Conservation (phyloP, 1,140 invertebrate species). For the Periplaneta americana region DNA sequence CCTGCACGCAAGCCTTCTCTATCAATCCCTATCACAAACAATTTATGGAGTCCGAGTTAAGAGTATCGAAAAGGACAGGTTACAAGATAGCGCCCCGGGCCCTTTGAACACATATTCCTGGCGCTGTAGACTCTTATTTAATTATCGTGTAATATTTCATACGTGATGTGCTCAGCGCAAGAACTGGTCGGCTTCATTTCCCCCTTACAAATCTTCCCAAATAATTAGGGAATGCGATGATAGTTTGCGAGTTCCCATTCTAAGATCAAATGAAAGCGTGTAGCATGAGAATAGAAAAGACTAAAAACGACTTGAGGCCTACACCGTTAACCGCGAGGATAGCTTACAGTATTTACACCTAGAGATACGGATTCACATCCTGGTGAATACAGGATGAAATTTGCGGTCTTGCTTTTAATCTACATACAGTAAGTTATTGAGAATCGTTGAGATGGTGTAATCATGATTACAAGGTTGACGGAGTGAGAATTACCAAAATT, state of each 20-base stretch:
- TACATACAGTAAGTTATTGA: no score
- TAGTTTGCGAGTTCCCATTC: background rate
- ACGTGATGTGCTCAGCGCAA: background rate
- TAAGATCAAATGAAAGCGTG: no score
- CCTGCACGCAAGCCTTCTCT: background rate
- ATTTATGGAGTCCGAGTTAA: background rate
- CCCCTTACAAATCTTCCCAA: background rate
- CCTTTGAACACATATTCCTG: background rate
- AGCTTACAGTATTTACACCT: no score
- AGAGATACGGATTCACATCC: no score
- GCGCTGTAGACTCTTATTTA: background rate
- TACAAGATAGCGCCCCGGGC: background rate
- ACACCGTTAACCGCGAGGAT: no score
- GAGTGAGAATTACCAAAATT: no score
- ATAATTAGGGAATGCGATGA: background rate
- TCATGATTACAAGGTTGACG: no score
- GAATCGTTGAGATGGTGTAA: no score
- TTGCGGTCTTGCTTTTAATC: no score
- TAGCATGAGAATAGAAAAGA: no score
- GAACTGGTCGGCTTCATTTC: background rate
- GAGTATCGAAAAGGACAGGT: background rate
- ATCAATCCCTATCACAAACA: background rate
- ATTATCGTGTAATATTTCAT: background rate
- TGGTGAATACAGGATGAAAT: no score
- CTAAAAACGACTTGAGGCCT: no score